Conservation (phyloP, 1,140 invertebrate species). For the Hylaeus volcanicus region DNA sequence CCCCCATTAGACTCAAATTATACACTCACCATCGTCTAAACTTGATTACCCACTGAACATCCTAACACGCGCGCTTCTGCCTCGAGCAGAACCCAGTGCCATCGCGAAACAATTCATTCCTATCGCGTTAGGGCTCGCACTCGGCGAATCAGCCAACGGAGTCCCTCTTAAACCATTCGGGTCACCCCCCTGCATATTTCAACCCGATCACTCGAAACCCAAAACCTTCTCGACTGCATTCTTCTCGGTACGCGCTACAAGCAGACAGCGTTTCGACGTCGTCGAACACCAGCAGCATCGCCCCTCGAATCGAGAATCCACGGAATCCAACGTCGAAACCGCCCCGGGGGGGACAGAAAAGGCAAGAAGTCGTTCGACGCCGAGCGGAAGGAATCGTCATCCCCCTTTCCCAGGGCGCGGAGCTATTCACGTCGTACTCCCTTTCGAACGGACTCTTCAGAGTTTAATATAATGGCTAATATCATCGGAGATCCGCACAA, state of each 20-base stretch:
- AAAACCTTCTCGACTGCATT: neutral
- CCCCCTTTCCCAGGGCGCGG: slow-evolving; percentile 27
- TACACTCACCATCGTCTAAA: no score
- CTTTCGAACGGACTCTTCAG: slow-evolving; percentile 61
- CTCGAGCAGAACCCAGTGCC: no score
- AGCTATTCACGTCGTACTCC: slow-evolving; percentile 49
- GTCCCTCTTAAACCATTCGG: no score
- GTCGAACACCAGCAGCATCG: neutral
- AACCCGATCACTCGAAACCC: no score
- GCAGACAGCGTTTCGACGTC: neutral
- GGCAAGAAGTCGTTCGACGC: slow-evolving; percentile 35
- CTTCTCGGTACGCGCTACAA: neutral
- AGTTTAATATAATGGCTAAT: slow-evolving; percentile 75
- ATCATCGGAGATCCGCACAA: slow-evolving; percentile 71
- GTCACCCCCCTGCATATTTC: no score
- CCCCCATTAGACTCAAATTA: no score
- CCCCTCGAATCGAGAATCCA: neutral
- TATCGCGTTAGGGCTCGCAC: no score
- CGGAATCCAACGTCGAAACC: slow-evolving; percentile 15
- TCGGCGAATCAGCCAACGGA: no score
- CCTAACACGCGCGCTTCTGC: no score
- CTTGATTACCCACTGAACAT: no score
- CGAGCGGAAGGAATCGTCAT: slow-evolving; percentile 56
- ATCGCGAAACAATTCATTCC: no score
- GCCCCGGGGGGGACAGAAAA: slow-evolving; percentile 8